Evolutionary conservation across 2,888 invertebrate species (phyloP).

Genomic region (Zootermopsis nevadensis): DNA sequence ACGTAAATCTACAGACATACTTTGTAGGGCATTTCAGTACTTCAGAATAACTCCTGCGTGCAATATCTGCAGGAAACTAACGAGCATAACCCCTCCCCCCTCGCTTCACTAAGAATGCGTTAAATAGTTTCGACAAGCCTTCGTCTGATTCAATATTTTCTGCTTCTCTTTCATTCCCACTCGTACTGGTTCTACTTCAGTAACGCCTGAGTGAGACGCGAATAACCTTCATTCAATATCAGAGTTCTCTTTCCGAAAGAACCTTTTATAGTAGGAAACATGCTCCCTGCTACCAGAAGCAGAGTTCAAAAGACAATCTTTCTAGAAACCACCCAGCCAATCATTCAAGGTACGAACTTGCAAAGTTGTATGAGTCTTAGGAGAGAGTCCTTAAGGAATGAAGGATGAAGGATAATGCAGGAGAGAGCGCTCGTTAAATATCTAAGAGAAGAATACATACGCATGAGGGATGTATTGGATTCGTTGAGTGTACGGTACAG

Average conservation of each 20-base stretch:
- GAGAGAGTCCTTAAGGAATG: background rate
- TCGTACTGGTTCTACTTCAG: too few relatives aligned
- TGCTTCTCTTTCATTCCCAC: too few relatives aligned
- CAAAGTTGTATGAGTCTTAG: background rate
- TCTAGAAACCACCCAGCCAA: conserved; percentile 7
- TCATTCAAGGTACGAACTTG: background rate
- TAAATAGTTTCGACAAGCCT: background rate
- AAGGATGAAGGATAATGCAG: background rate
- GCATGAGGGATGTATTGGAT: background rate
- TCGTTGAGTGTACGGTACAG: background rate
- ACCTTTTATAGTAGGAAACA: background rate
- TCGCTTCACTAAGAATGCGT: background rate
- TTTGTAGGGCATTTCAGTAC: too few relatives aligned
- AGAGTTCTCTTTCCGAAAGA: background rate
- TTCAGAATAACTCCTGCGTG: too few relatives aligned
- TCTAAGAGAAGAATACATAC: background rate
- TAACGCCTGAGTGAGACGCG: background rate
- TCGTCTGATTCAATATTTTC: background rate
- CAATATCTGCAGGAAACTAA: too few relatives aligned
- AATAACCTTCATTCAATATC: background rate
- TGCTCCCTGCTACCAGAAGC: background rate
- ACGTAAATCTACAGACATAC: too few relatives aligned
- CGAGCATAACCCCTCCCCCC: too few relatives aligned
- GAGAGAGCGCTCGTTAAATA: background rate
- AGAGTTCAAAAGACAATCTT: conserved; percentile 1